These are phyloP conservation scores for Teinopalpus imperialis DNA, from an alignment of 2,888 invertebrate genomes.

Conservation along the genomic window DNA sequence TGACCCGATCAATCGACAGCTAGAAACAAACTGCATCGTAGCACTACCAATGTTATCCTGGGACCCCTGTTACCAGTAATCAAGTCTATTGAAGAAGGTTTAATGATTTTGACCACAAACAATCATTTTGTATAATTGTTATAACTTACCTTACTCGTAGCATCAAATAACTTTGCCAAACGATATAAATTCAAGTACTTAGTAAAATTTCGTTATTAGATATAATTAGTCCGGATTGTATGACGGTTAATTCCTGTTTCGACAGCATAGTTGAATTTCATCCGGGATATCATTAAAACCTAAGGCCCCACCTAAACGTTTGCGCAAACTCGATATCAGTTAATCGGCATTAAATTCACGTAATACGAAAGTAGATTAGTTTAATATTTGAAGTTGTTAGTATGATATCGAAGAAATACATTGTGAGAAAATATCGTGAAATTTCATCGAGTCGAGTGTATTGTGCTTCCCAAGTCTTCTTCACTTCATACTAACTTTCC, in stretches of 20 bases:
- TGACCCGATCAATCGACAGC: too few species aligned
- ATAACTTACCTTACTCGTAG: too few species aligned
- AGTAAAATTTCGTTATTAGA: background rate
- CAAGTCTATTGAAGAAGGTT: too few species aligned
- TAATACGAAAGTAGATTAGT: background rate
- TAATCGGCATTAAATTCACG: constrained; percentile 1
- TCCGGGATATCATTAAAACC: constrained; percentile 17
- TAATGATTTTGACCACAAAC: too few species aligned
- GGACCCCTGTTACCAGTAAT: too few species aligned
- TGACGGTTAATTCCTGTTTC: constrained; percentile 5
- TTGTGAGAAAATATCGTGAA: constrained; percentile 4
- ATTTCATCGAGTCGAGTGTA: too few species aligned
- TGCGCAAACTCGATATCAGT: constrained; percentile 9
- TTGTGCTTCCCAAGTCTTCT: too few species aligned
- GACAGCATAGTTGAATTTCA: background rate
- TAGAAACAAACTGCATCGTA: too few species aligned
- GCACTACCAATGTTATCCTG: too few species aligned
- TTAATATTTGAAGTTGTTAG: background rate
- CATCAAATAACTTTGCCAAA: too few species aligned
- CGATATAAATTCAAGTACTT: background rate
- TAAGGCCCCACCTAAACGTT: constrained; percentile 1
- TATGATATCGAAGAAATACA: background rate
- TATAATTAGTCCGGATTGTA: constrained; percentile 1
- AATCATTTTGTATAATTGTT: too few species aligned
- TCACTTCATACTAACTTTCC: too few species aligned